These are phyloP conservation scores for Coenonympha arcania DNA, from an alignment of 2,888 invertebrate species.

Conservation along the genomic window DNA sequence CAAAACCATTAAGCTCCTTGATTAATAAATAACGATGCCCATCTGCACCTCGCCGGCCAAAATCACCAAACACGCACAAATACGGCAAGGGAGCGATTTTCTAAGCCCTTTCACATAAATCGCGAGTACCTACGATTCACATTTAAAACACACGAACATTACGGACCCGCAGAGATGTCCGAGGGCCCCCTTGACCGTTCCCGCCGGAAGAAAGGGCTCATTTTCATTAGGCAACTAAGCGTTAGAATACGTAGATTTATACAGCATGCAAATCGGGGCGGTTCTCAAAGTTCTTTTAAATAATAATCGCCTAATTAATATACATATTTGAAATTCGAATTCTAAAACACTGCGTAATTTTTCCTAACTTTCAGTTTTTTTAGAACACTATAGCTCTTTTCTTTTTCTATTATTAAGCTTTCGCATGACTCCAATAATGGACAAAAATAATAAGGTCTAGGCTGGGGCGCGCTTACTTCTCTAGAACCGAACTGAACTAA, in stretches of 20 bases:
- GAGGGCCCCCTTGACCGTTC: constrained; percentile 51
- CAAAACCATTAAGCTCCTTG: constrained; percentile 1
- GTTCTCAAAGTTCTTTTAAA: constrained; percentile 46
- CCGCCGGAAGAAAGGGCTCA: constrained; percentile 67
- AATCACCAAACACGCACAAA: constrained; percentile 54
- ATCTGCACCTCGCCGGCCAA: constrained; percentile 29
- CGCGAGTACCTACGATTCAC: constrained; percentile 59
- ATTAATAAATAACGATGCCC: constrained; percentile 16
- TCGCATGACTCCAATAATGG: too few species aligned
- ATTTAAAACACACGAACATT: constrained; percentile 62
- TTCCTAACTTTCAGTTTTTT: too few species aligned
- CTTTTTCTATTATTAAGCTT: too few species aligned
- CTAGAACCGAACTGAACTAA: too few species aligned
- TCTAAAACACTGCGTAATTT: too few species aligned
- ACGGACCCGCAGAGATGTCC: constrained; percentile 47
- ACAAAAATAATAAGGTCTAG: too few species aligned
- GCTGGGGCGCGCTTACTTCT: too few species aligned
- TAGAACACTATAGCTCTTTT: too few species aligned
- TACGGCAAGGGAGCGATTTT: constrained; percentile 50
- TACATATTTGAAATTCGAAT: too few species aligned
- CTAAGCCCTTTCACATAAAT: constrained; percentile 68
- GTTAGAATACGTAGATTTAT: constrained; percentile 58
- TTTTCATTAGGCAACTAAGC: constrained; percentile 68
- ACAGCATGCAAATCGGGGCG: constrained; percentile 39
- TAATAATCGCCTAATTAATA: not conserved